Percentiles rank a stretch among this genome's conserved stretches.
phyloP scores from a whole-genome alignment of 2,113 vertebrate genomes.

The Tauraco erythrolophus region DNA sequence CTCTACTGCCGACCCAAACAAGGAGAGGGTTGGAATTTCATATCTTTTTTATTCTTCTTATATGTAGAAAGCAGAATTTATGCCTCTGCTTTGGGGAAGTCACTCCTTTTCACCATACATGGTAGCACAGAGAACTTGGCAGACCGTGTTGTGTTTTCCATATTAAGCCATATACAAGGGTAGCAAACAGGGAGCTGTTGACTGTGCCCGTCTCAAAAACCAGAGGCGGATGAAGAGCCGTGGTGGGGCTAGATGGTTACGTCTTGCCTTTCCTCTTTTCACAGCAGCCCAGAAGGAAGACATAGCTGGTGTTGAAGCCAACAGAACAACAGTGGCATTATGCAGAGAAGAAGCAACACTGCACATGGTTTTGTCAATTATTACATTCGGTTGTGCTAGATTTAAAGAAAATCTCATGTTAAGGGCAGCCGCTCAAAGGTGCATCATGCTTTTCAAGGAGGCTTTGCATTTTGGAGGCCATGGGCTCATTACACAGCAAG shows the following conservation, averaged over 20 bases:
- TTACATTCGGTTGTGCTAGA: neutral
- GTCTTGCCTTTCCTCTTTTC: neutral
- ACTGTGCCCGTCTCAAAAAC: neutral
- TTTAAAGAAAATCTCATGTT: neutral
- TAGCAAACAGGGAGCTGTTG: constrained; percentile 70
- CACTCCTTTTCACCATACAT: constrained; percentile 78
- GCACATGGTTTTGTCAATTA: neutral
- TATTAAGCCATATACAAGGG: constrained; percentile 76
- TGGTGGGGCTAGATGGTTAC: accelerated
- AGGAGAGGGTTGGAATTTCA: constrained; percentile 4
- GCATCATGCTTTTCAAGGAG: neutral
- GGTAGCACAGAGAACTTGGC: constrained; percentile 60
- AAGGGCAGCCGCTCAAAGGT: neutral
- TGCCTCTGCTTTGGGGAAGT: constrained; percentile 46
- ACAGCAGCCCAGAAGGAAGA: neutral
- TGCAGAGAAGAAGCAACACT: neutral
- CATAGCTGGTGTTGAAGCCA: neutral
- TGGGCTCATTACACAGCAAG: accelerated
- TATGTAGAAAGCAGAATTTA: constrained; percentile 48
- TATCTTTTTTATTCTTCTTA: constrained; percentile 50
- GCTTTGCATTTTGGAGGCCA: neutral
- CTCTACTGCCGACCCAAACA: constrained; percentile 27
- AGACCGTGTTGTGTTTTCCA: constrained; percentile 65
- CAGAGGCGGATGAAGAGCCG: neutral
- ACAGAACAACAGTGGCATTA: neutral